Base-by-base conservation (phyloP, 2,797 vertebrate species). In the Tolypeutes matacus region DNA sequence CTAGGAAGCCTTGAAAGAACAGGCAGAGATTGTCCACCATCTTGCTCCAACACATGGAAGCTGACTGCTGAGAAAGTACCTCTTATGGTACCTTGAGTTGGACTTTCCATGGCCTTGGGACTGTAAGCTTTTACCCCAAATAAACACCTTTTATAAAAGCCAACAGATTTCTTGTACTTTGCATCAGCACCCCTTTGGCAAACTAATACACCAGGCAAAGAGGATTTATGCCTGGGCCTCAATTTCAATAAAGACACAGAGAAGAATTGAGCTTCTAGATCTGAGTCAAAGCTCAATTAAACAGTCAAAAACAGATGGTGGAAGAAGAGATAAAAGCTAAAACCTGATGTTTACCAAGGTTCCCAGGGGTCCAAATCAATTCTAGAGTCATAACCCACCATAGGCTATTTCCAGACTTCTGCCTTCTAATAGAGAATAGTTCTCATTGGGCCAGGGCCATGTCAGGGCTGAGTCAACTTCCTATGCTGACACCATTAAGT, bases 201-300 rank as follows among this genome's bases (percentile, higher is more conserved):
- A 9, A 46, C 42, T 46, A 46, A 46, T 46, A 46, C 42, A 46
- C 9, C 42, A 46, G 42, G 42, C 42, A 46, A 81, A 87, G 85
- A 80, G 25, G 31, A 87, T 84, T 92, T 80, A 93, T 10, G 58
- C 42, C 65, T 83, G 36, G n/a, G 13, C 18, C 3, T 7, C 53
- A 90, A 39, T 94, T 94, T 94, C n/a, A 86, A 53, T 31, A 89
- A 27, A 86, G 62, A 91, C 12, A 34, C 13, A 69, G 86, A 72
- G n/a, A 89, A 93, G 25, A 91, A 82, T 0, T 93, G 69, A 89
- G 49, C 49, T 92, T 89, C 64, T n/a, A 89, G 4, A 93, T 49
- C 3, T 2, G 39, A 76, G 56, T 39, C 86, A 72, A 93, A 91
- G 70, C 64, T 34, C 76, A 92, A 56, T 78, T 67, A 81, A 75